Evolutionary conservation across 2,888 invertebrate genomes (phyloP).

Genomic region (Dicranocentrus wangi): DNA sequence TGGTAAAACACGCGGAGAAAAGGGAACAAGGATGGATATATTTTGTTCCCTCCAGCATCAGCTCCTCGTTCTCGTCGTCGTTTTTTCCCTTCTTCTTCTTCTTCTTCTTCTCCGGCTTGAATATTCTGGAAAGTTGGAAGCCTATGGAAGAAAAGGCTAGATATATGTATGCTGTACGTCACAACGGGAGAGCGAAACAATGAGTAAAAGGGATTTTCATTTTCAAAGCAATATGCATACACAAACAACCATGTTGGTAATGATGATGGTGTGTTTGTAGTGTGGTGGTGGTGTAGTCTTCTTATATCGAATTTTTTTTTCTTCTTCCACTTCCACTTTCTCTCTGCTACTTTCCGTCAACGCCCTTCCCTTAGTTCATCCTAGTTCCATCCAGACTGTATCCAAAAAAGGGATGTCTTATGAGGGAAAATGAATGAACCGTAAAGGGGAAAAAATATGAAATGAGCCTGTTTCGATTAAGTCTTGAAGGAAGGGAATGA

Average conservation of each 20-base stretch:
- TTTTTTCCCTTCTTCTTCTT: conserved; percentile 3
- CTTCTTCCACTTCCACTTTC: conserved; percentile 15
- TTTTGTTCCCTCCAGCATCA: no score
- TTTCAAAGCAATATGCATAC: conserved; percentile 37
- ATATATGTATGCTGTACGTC: conserved; percentile 34
- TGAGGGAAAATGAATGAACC: neutral
- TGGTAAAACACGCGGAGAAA: no score
- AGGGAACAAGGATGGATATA: no score
- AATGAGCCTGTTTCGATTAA: conserved; percentile 48
- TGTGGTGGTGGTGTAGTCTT: neutral
- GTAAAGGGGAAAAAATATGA: conserved; percentile 9
- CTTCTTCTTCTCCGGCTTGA: conserved; percentile 1
- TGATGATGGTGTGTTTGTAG: no score
- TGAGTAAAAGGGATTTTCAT: conserved; percentile 45
- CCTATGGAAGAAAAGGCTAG: no score
- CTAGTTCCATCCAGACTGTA: no score
- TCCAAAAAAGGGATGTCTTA: no score
- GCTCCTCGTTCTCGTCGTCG: no score
- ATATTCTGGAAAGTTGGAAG: no score
- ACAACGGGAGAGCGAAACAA: conserved; percentile 54
- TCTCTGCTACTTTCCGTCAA: conserved; percentile 5
- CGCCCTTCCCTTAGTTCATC: no score
- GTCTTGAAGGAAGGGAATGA: conserved; percentile 49
- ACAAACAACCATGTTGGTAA: no score
- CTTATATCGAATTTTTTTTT: no score